Conservation (phyloP, 1,140 invertebrate species). For the Phymorhynchus buccinoides region DNA sequence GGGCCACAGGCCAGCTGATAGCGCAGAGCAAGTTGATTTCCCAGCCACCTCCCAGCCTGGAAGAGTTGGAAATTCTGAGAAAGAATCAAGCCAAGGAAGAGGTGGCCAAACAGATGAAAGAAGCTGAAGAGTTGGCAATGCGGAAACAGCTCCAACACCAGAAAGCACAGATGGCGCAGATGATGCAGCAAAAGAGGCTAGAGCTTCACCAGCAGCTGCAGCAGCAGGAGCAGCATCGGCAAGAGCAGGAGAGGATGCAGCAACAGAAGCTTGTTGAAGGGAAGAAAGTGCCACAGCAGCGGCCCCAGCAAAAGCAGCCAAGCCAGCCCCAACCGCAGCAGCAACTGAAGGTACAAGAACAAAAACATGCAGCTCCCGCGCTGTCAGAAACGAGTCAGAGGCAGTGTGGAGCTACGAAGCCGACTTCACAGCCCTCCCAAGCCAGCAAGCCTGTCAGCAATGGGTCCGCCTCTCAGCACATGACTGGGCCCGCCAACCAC, state of each 20-base stretch:
- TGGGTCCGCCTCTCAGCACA: neutral
- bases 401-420: neutral
- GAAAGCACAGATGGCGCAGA: neutral
- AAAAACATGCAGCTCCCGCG: neutral
- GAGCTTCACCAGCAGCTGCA: neutral
- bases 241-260: conserved; percentile 11
- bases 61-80: neutral
- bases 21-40: conserved; percentile 35
- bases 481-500: conserved; percentile 1
- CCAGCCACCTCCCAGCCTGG: neutral
- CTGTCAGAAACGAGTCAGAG: neutral
- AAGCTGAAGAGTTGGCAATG: conserved; percentile 46
- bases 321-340: neutral
- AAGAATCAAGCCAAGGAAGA: conserved; percentile 35
- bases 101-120: conserved; percentile 36
- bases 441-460: neutral
- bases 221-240: conserved; percentile 1
- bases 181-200: neutral
- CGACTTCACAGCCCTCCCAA: neutral
- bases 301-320: conserved; percentile 28
- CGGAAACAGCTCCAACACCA: neutral
- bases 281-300: neutral
- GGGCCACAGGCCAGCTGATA: conserved; percentile 25
- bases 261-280: conserved; percentile 28
- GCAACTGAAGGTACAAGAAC: neutral